Conservation (phyloP, 1,140 invertebrate species). For the Schlechtendalia chinensis region DNA sequence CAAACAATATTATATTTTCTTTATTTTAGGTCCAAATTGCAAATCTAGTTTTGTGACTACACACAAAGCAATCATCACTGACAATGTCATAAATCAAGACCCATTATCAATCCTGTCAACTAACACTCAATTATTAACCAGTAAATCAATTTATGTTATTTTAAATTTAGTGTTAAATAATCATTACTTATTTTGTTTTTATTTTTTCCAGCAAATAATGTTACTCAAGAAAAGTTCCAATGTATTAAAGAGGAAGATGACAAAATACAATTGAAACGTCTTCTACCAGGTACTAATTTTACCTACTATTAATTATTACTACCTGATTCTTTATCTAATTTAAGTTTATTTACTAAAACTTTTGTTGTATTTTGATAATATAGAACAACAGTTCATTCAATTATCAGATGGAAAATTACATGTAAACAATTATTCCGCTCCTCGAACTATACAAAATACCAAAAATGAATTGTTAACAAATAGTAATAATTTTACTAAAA, state of each 20-base stretch:
- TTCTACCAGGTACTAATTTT: slow-evolving; percentile 72
- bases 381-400: slow-evolving; percentile 86
- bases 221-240: slow-evolving; percentile 75
- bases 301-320: too few relatives aligned
- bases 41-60: slow-evolving; percentile 68
- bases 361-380: slow-evolving; percentile 41
- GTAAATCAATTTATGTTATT: background rate
- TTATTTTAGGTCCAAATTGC: slow-evolving; percentile 62
- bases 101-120: slow-evolving; percentile 8
- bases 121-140: slow-evolving; percentile 23
- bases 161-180: background rate
- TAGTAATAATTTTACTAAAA: slow-evolving; percentile 33
- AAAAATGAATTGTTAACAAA: slow-evolving; percentile 15
- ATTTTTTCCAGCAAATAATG: slow-evolving; percentile 50
- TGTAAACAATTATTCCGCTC: slow-evolving; percentile 57
- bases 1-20: background rate
- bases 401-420: slow-evolving; percentile 92
- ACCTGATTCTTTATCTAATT: background rate
- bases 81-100: slow-evolving; percentile 54
- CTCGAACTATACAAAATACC: slow-evolving; percentile 5
- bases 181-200: background rate
- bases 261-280: slow-evolving; percentile 84
- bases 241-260: slow-evolving; percentile 86
- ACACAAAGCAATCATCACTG: slow-evolving; percentile 59
- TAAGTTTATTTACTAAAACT: background rate